Conservation (phyloP, 2,797 vertebrate genomes). For the Helarctos malayanus region DNA sequence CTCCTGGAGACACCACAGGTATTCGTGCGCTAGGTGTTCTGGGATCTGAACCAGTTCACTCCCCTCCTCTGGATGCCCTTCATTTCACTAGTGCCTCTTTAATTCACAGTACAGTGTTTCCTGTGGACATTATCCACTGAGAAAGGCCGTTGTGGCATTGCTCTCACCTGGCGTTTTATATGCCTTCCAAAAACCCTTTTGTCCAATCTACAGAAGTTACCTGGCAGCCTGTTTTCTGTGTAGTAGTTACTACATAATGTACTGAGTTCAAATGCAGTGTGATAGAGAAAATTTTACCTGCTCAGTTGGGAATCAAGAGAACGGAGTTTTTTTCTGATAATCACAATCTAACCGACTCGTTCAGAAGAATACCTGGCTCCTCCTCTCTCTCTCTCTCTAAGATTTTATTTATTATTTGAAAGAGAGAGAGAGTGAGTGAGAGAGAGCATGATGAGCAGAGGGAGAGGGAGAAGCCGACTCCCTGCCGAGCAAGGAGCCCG, state of each 20-base stretch:
- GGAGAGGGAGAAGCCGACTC: too few species aligned
- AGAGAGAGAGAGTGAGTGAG: too few species aligned
- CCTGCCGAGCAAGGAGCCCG: too few species aligned
- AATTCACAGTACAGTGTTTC: background rate
- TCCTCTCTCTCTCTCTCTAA: background rate
- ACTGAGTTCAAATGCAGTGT: background rate
- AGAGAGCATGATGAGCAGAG: too few species aligned
- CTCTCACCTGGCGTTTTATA: background rate
- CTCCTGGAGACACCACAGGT: background rate
- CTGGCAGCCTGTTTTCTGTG: background rate
- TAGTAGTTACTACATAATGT: background rate
- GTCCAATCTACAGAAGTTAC: background rate
- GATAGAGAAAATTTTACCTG: background rate
- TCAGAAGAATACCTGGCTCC: background rate
- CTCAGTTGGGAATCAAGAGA: background rate
- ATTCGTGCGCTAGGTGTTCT: background rate
- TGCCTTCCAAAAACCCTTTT: background rate
- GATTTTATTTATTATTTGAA: too few species aligned
- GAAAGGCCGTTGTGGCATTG: background rate
- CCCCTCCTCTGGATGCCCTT: background rate
- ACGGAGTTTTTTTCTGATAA: background rate
- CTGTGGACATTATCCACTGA: background rate
- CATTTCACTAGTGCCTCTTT: background rate
- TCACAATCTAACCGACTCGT: background rate
- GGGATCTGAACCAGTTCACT: background rate